These are phyloP conservation scores for Hyperopisus bebe DNA, from an alignment of 2,113 vertebrate genomes.

Conservation along the genomic window DNA sequence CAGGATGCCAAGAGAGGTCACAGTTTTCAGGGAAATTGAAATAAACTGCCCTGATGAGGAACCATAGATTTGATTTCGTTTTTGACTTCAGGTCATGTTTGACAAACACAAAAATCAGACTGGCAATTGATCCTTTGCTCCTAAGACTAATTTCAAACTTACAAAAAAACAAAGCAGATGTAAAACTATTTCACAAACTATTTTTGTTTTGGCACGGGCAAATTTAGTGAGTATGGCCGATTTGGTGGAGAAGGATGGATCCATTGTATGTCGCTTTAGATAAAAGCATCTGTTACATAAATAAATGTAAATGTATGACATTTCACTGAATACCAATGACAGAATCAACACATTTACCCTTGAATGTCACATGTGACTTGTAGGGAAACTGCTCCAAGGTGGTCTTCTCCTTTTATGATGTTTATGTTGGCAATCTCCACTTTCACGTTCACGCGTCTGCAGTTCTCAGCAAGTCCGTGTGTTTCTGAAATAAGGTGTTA, in stretches of 20 bases:
- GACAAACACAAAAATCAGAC: not conserved
- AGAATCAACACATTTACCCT: not conserved
- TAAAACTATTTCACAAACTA: not conserved
- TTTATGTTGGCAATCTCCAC: not conserved
- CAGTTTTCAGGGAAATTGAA: not conserved
- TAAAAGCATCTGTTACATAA: not conserved
- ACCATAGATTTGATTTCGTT: not conserved
- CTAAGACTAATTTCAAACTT: not conserved
- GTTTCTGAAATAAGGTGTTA: not conserved
- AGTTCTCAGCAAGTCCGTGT: not conserved
- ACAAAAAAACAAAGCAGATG: not conserved
- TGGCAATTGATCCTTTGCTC: not conserved
- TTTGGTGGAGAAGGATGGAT: not conserved
- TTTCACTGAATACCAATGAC: not conserved
- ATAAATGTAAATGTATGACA: not conserved
- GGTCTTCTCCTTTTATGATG: not conserved
- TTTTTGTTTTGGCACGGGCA: not conserved
- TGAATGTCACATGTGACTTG: not conserved
- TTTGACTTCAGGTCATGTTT: not conserved
- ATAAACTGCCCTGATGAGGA: not conserved
- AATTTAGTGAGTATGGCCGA: not conserved
- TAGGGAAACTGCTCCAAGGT: not conserved
- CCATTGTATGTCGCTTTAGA: not conserved
- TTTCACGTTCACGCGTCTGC: not conserved
- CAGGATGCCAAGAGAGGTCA: not conserved